Conservation (phyloP, 2,888 invertebrate genomes). For the Acrobasis repandana region DNA sequence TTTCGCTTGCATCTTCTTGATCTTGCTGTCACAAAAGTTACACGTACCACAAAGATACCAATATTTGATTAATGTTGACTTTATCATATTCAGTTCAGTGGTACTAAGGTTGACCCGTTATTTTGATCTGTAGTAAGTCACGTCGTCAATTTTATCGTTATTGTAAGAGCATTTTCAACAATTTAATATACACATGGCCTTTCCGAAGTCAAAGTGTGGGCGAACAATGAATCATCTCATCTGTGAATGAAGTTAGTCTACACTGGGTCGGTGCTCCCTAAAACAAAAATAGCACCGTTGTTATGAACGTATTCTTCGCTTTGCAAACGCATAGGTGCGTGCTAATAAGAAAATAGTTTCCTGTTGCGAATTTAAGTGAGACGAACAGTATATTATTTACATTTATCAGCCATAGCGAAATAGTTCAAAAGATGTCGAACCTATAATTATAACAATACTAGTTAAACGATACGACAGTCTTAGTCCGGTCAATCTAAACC, state of each 20-base stretch:
- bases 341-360: slow-evolving; percentile 20
- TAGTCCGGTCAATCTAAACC: too few relatives aligned
- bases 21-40: too few relatives aligned
- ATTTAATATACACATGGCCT: background rate
- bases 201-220: slow-evolving; percentile 49
- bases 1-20: background rate
- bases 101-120: background rate
- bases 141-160: background rate
- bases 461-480: too few relatives aligned
- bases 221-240: slow-evolving; percentile 70
- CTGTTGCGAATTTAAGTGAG: background rate
- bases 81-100: background rate
- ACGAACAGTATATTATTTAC: too few relatives aligned
- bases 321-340: slow-evolving; percentile 8
- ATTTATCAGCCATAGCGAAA: too few relatives aligned
- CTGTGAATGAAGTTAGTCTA: slow-evolving; percentile 63
- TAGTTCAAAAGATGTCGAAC: too few relatives aligned
- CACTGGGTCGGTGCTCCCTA: slow-evolving; percentile 66
- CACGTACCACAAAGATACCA: too few relatives aligned
- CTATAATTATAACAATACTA: too few relatives aligned
- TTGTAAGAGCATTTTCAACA: slow-evolving; percentile 6
- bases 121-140: background rate
- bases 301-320: slow-evolving; percentile 37
- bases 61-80: too few relatives aligned
- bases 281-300: slow-evolving; percentile 59